These are phyloP conservation scores for Leptodactylus fallax DNA, from an alignment of 2,797 vertebrate species.

Conservation along the genomic window DNA sequence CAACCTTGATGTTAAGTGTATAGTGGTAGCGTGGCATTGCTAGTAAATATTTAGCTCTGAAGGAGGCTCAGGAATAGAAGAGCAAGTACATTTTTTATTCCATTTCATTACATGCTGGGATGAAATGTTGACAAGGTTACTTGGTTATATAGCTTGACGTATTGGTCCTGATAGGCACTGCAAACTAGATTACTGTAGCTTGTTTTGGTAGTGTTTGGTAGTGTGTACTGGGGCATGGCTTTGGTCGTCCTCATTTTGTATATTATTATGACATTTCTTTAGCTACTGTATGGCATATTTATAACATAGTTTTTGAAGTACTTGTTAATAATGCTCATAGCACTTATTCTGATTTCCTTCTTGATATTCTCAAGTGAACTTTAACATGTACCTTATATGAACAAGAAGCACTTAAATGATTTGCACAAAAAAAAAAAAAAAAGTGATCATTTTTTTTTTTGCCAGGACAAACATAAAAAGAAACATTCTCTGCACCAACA, in stretches of 20 bases:
- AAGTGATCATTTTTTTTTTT: neutral
- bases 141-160: slow-evolving; percentile 19
- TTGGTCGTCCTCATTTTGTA: slow-evolving; percentile 22
- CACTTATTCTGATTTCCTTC: neutral
- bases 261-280: neutral
- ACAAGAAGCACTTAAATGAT: slow-evolving; percentile 49
- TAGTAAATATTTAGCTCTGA: slow-evolving; percentile 3
- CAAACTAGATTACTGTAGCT: slow-evolving; percentile 14
- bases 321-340: neutral
- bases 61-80: neutral
- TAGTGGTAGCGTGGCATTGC: neutral
- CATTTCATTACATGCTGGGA: slow-evolving; percentile 25
- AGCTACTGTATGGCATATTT: slow-evolving; percentile 34
- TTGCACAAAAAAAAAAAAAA: slow-evolving; percentile 21
- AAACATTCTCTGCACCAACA: neutral
- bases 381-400: slow-evolving; percentile 9
- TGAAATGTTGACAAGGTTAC: neutral
- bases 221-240: slow-evolving; percentile 39
- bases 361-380: neutral
- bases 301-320: neutral
- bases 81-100: slow-evolving; percentile 10
- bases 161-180: slow-evolving; percentile 14
- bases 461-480: neutral
- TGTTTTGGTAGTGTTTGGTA: slow-evolving; percentile 15
- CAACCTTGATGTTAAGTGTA: slow-evolving; percentile 3